phyloP scores from a whole-genome alignment of 1,140 invertebrate species.

The Magallana gigas region DNA sequence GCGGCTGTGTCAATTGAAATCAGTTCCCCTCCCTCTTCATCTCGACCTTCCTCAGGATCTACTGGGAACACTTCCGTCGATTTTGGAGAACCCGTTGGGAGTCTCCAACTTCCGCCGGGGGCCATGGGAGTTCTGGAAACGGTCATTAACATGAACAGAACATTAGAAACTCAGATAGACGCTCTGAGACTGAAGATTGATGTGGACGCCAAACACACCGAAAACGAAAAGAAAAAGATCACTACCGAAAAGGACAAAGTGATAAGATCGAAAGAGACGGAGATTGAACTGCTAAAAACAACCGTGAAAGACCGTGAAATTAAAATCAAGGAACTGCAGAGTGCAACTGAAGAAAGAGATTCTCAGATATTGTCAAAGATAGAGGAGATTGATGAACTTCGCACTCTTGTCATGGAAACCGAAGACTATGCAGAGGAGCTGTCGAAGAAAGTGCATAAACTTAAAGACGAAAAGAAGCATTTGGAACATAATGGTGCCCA shows the following conservation, averaged over 20 bases:
- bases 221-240: constrained; percentile 62
- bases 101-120: constrained; percentile 57
- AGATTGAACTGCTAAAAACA: constrained; percentile 68
- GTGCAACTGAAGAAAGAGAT: constrained; percentile 63
- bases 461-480: constrained; percentile 62
- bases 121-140: constrained; percentile 62
- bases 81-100: constrained; percentile 55
- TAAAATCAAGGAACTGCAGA: constrained; percentile 63
- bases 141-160: constrained; percentile 64
- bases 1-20: constrained; percentile 40
- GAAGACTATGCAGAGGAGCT: constrained; percentile 69
- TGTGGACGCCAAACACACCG: constrained; percentile 68
- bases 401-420: constrained; percentile 67
- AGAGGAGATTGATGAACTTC: constrained; percentile 67
- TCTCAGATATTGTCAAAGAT: constrained; percentile 64
- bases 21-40: constrained; percentile 45
- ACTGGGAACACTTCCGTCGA: constrained; percentile 38
- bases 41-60: constrained; percentile 46
- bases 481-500: constrained; percentile 64
- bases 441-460: constrained; percentile 62
- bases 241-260: constrained; percentile 64
- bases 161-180: constrained; percentile 69
- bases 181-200: constrained; percentile 65
- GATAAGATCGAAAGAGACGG: constrained; percentile 63
- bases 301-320: constrained; percentile 65